Percentiles rank a stretch among this genome's conserved stretches.
These are phyloP conservation scores for Gymnogyps californianus DNA, from an alignment of 2,113 vertebrate genomes.

Conservation along the genomic window DNA sequence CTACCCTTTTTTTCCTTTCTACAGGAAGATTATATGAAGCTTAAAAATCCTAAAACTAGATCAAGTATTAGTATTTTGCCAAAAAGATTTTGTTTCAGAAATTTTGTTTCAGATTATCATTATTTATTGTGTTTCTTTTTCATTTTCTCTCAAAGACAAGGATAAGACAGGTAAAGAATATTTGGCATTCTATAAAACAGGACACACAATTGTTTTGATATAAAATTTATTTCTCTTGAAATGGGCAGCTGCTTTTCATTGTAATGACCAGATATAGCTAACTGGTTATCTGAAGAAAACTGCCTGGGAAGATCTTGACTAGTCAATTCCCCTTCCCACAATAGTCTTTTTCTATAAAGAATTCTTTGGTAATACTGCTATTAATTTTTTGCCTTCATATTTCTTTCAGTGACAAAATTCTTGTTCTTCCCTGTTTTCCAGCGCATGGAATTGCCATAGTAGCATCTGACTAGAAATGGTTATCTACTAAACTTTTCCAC, in stretches of 20 bases:
- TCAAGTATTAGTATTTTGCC: background rate
- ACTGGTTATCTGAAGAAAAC: background rate
- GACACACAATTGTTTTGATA: background rate
- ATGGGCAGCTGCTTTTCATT: background rate
- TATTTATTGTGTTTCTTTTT: background rate
- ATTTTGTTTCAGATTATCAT: background rate
- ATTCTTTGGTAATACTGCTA: background rate
- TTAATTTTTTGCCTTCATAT: background rate
- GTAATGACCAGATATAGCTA: background rate
- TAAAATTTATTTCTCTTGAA: background rate
- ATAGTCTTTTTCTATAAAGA: background rate
- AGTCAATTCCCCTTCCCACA: background rate
- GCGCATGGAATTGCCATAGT: background rate
- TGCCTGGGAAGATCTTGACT: background rate
- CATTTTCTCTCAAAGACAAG: background rate
- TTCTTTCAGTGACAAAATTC: background rate
- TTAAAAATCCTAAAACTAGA: background rate
- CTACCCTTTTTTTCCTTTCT: background rate
- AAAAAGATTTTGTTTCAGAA: background rate
- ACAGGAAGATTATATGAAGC: background rate
- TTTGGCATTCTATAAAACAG: background rate
- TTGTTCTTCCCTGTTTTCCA: background rate
- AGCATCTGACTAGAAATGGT: background rate
- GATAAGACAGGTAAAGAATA: background rate
- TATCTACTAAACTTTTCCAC: background rate